Evolutionary conservation across 2,797 vertebrate genomes (phyloP).

Genomic region (Enteromius fasciolatus): DNA sequence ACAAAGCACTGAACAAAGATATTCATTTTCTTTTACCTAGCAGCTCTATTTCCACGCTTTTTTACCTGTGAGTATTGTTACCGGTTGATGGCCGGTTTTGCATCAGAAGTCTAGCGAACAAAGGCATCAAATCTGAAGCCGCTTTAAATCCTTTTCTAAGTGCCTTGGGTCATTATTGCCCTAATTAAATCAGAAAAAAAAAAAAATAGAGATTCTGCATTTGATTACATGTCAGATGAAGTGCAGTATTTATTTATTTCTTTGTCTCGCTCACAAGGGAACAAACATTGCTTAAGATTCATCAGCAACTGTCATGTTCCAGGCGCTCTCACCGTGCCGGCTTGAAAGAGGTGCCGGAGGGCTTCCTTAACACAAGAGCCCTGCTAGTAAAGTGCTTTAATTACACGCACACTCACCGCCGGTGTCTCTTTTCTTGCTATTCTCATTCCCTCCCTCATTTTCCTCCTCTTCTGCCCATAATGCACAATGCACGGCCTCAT

Average conservation of each 20-base stretch:
- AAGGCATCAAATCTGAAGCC: conserved; percentile 64
- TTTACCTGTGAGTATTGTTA: conserved; percentile 53
- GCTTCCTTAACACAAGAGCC: conserved; percentile 70
- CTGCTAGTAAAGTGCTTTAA: conserved; percentile 72
- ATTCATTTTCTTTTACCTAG: conserved; percentile 8
- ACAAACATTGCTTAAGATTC: conserved; percentile 74
- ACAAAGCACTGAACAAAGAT: background rate
- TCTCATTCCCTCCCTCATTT: conserved; percentile 56
- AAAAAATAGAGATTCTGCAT: conserved; percentile 59
- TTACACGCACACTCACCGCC: conserved; percentile 64
- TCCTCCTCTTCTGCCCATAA: conserved; percentile 53
- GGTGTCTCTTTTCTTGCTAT: conserved; percentile 36
- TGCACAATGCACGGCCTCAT: background rate
- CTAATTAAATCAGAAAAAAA: conserved; percentile 72
- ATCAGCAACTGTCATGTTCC: conserved; percentile 72
- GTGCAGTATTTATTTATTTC: conserved; percentile 64
- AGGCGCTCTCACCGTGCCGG: conserved; percentile 57
- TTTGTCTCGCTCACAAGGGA: conserved; percentile 56
- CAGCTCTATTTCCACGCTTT: background rate
- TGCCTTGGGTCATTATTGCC: conserved; percentile 66
- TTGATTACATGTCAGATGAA: conserved; percentile 64
- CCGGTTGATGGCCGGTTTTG: conserved; percentile 59
- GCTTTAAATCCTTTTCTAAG: conserved; percentile 62
- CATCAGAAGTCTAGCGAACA: conserved; percentile 59
- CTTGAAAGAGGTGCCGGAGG: conserved; percentile 67